A percentile compares a stretch with the other conserved stretches of the same genome.
Evolutionary conservation across 2,113 vertebrate genomes (phyloP).

Genomic region (Paramormyrops kingsleyae): DNA sequence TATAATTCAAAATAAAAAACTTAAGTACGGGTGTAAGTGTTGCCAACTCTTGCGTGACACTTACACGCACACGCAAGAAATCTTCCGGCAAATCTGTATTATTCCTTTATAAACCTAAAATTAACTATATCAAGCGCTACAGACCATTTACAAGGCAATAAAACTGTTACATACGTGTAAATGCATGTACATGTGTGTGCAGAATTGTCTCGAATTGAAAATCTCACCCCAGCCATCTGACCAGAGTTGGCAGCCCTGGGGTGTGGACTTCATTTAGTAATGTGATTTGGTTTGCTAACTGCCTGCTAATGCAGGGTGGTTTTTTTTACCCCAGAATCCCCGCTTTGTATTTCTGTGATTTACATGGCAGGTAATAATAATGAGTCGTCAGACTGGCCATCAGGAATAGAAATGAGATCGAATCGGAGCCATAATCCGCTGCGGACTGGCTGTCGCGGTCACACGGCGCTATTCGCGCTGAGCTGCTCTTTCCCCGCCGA

Average conservation of each 20-base stretch:
- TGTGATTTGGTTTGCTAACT: background rate
- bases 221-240: no score
- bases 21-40: no score
- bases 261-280: background rate
- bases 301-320: background rate
- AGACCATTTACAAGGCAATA: no score
- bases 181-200: no score
- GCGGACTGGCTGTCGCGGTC: slow-evolving; percentile 25
- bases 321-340: background rate
- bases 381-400: slow-evolving; percentile 16
- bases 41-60: no score
- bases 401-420: slow-evolving; percentile 55
- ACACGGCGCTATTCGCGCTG: no score
- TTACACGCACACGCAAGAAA: background rate
- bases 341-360: background rate
- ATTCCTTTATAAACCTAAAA: no score
- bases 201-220: background rate
- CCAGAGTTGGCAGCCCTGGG: background rate
- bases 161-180: no score
- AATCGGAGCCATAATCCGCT: slow-evolving; percentile 25
- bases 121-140: no score
- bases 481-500: background rate
- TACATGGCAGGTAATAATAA: background rate
- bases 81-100: no score
- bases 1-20: no score